Conservation (phyloP, 35 echinoderm and acorn worm genomes). For the Patiria miniata region DNA sequence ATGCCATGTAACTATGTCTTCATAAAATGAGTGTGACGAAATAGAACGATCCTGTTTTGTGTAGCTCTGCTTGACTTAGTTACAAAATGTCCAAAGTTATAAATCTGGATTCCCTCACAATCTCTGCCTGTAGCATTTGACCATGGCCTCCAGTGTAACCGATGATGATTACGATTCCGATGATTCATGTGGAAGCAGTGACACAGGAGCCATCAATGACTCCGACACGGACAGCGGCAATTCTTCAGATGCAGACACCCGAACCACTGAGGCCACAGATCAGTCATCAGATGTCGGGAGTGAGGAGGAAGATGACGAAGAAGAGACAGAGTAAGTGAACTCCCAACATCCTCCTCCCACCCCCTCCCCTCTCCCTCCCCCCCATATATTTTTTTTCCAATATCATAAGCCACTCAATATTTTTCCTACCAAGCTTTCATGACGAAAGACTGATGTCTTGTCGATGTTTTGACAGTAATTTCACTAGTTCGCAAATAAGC, state of each 20-base stretch:
- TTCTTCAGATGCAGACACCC: conserved; percentile 65
- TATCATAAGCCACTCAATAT: too few species aligned
- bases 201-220: conserved; percentile 62
- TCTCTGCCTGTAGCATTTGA: not conserved
- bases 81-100: not conserved
- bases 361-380: not conserved
- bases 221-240: conserved; percentile 78
- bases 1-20: too few species aligned
- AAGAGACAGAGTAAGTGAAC: conserved; percentile 52
- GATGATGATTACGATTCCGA: conserved; percentile 75
- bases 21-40: too few species aligned
- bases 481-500: too few species aligned
- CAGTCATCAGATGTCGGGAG: conserved; percentile 24
- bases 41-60: too few species aligned
- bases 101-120: not conserved
- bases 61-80: not conserved
- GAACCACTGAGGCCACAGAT: conserved; percentile 31
- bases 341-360: too few species aligned
- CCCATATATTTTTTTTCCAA: too few species aligned
- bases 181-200: conserved; percentile 66
- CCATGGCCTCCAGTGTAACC: conserved; percentile 52
- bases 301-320: conserved; percentile 53
- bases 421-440: too few species aligned
- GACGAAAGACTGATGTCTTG: too few species aligned
- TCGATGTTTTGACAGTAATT: too few species aligned